Percentiles rank a stretch among this genome's conserved stretches.
Evolutionary conservation across 2,797 vertebrate genomes (phyloP).

Genomic region (Acanthiza pusilla): DNA sequence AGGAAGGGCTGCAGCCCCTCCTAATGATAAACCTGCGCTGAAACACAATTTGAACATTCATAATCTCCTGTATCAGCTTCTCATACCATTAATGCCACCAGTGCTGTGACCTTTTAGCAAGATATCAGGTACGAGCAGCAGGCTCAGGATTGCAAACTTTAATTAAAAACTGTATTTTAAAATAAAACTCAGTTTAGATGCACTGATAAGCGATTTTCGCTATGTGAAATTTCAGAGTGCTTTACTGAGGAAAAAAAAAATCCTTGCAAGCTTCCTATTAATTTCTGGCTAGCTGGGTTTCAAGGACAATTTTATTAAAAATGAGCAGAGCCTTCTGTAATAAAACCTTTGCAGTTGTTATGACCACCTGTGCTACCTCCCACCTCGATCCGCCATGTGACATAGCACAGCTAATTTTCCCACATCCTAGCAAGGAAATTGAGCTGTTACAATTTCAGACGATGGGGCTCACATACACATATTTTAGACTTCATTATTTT

Average conservation of each 20-base stretch:
- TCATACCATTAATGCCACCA: constrained; percentile 11
- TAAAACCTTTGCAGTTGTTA: constrained; percentile 46
- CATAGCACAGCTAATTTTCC: constrained; percentile 18
- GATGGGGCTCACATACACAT: background rate
- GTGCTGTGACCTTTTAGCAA: constrained; percentile 53
- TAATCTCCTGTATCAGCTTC: constrained; percentile 31
- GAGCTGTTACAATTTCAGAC: constrained; percentile 5
- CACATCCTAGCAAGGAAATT: constrained; percentile 28
- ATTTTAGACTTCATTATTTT: constrained; percentile 23
- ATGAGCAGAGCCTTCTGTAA: constrained; percentile 34
- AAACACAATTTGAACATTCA: background rate
- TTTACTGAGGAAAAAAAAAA: constrained; percentile 12
- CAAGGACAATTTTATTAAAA: constrained; percentile 64
- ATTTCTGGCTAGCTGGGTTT: constrained; percentile 41
- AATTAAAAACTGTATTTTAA: constrained; percentile 64
- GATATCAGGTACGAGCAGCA: constrained; percentile 37
- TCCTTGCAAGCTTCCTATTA: constrained; percentile 34
- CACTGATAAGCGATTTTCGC: constrained; percentile 35
- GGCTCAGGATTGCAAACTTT: constrained; percentile 39
- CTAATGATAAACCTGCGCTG: background rate
- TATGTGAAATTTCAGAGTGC: constrained; percentile 1
- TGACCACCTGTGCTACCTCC: constrained; percentile 43
- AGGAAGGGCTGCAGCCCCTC: background rate
- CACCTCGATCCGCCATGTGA: background rate
- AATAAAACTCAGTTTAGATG: constrained; percentile 41